phyloP scores from a whole-genome alignment of 2,113 vertebrate species.

The Todiramphus saurophagus region DNA sequence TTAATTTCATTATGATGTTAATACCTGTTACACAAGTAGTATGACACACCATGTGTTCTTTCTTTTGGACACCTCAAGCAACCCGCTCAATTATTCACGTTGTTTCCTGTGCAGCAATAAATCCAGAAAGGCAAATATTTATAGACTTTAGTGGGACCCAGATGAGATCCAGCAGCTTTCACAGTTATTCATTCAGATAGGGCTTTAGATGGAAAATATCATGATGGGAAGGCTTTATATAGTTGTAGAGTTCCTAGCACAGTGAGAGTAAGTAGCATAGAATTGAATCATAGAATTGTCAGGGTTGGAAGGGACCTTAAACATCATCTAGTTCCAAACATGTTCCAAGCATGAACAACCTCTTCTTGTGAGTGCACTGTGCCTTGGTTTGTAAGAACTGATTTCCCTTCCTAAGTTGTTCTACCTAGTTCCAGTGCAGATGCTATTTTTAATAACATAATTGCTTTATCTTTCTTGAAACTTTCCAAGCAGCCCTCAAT shows the following conservation, averaged over 20 bases:
- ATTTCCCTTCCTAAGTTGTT: background rate
- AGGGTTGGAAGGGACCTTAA: too few relatives aligned
- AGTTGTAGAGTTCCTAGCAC: background rate
- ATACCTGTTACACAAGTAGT: background rate
- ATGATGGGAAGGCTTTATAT: background rate
- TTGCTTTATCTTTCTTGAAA: conserved; percentile 56
- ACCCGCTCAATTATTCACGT: background rate
- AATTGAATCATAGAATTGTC: too few relatives aligned
- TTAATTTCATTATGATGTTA: background rate
- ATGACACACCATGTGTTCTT: rapidly evolving
- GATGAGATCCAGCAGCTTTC: background rate
- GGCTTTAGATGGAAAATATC: background rate
- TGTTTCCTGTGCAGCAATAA: background rate
- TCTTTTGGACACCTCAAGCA: background rate
- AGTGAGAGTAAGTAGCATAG: background rate
- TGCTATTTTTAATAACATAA: conserved; percentile 31
- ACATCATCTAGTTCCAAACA: too few relatives aligned
- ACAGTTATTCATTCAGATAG: background rate
- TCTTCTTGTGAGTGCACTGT: background rate
- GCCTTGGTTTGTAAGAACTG: background rate
- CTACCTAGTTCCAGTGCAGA: background rate
- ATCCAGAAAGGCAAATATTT: background rate
- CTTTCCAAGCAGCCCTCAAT: conserved; percentile 52
- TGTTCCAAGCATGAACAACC: background rate
- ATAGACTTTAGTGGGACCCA: background rate